A percentile compares a stretch with the other conserved stretches of the same genome.
Evolutionary conservation across 2,888 invertebrate species (phyloP).

Genomic region (Sicus ferrugineus): DNA sequence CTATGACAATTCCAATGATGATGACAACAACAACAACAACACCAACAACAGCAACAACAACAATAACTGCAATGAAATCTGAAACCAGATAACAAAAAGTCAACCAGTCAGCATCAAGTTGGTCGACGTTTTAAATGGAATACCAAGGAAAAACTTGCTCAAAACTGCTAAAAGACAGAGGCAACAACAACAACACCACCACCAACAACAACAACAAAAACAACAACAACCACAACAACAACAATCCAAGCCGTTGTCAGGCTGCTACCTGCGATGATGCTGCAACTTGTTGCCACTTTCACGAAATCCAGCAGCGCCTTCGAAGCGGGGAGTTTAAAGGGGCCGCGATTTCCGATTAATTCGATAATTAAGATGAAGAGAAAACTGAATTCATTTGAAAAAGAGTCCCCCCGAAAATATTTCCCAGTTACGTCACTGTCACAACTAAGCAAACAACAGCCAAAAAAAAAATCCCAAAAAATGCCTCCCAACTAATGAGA

Average conservation of each 20-base stretch:
- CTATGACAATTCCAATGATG: not conserved
- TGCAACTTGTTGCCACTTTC: conserved; percentile 14
- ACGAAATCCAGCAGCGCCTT: not conserved
- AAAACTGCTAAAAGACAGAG: not conserved
- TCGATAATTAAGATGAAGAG: too few relatives aligned
- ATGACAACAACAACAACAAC: conserved; percentile 3
- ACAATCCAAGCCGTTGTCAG: not conserved
- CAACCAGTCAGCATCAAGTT: too few relatives aligned
- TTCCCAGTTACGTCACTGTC: too few relatives aligned
- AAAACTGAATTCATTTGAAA: too few relatives aligned
- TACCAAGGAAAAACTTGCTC: not conserved
- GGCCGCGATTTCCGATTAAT: too few relatives aligned
- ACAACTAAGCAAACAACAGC: not conserved
- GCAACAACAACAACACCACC: not conserved
- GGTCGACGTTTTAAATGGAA: too few relatives aligned
- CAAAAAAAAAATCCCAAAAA: too few relatives aligned
- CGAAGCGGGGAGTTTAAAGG: too few relatives aligned
- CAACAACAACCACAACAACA: not conserved
- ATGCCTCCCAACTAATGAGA: too few relatives aligned
- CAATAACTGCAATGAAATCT: not conserved
- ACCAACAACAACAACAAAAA: not conserved
- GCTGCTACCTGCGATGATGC: conserved; percentile 11
- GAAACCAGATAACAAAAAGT: too few relatives aligned
- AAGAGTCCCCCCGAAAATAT: too few relatives aligned
- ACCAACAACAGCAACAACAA: not conserved